These are phyloP conservation scores for Spinus pinus DNA, from an alignment of 2,797 vertebrate species.

Conservation along the genomic window DNA sequence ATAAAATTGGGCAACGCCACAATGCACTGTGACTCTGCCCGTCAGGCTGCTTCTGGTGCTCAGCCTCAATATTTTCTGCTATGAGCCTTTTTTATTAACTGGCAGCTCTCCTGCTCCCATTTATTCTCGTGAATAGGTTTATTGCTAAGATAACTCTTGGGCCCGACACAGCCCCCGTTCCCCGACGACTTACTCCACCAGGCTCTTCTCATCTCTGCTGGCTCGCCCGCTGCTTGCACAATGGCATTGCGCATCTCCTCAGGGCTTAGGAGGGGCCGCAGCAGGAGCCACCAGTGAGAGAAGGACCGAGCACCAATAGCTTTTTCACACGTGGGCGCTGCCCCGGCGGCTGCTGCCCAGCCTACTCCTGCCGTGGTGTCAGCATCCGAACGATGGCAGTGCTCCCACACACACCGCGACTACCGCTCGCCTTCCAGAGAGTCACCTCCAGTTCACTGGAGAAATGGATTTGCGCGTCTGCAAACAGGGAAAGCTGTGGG, in stretches of 20 bases:
- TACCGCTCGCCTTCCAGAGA: neutral
- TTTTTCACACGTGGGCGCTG: neutral
- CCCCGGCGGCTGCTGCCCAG: no score
- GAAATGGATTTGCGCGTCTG: neutral
- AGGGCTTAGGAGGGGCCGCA: neutral
- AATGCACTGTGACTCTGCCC: neutral
- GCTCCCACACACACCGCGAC: neutral
- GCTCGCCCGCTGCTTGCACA: neutral
- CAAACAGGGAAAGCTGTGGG: neutral
- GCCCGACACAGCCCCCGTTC: fast-evolving
- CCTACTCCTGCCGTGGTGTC: fast-evolving
- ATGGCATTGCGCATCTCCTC: neutral
- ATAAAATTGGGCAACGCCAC: neutral
- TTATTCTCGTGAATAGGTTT: neutral
- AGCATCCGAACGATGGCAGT: fast-evolving
- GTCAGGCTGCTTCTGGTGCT: neutral
- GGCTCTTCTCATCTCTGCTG: neutral
- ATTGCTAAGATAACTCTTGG: neutral
- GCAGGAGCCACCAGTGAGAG: neutral
- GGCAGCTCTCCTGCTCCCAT: neutral
- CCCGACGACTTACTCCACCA: neutral
- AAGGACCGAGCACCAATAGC: neutral
- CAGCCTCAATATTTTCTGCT: neutral
- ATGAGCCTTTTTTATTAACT: neutral
- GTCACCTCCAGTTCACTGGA: neutral